Percentiles rank a stretch among this genome's conserved stretches.
These are phyloP conservation scores for Melopsittacus undulatus DNA, from an alignment of 2,797 vertebrate species.

Conservation along the genomic window DNA sequence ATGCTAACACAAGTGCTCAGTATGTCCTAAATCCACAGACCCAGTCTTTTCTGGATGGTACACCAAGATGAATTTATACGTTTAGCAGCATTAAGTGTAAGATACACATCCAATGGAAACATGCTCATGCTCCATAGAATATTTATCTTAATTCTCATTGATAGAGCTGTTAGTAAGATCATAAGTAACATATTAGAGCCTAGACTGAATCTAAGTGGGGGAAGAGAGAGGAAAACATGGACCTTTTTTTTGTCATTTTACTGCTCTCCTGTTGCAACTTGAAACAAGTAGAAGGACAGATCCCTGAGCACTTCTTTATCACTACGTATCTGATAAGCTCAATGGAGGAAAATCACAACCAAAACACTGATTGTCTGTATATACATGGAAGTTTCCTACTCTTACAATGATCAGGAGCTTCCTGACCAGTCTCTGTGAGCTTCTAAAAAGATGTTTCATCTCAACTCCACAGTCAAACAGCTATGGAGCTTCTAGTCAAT, in stretches of 20 bases:
- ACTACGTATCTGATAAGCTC: background rate
- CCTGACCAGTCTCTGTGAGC: background rate
- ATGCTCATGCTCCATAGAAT: accelerated
- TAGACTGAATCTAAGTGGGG: background rate
- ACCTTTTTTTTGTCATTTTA: background rate
- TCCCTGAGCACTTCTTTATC: background rate
- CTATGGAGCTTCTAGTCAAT: background rate
- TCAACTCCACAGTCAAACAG: background rate
- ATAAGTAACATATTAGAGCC: background rate
- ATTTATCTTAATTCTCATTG: background rate
- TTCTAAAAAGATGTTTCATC: background rate
- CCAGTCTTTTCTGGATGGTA: background rate
- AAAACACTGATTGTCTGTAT: background rate
- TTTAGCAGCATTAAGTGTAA: background rate
- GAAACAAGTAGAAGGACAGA: background rate
- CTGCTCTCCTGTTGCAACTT: background rate
- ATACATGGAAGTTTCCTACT: background rate
- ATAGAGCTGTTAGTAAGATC: background rate
- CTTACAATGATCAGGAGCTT: background rate
- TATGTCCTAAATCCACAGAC: background rate
- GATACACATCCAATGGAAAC: background rate
- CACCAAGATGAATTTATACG: background rate
- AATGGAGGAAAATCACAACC: background rate
- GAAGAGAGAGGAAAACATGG: background rate
- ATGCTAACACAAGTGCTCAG: background rate